Evolutionary conservation across 1,140 invertebrate species (phyloP), one percentile per base, ranked within the genome.

Genomic region (Pristionchus pacificus): DNA sequence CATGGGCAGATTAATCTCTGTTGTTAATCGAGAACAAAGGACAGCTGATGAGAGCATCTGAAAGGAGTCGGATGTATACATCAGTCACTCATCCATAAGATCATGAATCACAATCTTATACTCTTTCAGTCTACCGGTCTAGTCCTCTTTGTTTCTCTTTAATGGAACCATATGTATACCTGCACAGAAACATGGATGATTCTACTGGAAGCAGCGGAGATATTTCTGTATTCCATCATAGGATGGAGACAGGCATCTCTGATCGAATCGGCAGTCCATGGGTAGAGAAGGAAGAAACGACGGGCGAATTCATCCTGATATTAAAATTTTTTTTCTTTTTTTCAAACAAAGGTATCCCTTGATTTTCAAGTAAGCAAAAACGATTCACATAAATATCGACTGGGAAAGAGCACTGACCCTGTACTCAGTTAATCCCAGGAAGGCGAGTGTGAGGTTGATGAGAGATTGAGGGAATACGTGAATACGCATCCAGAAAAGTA

Each of bases 221-320:
- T 38, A 27, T 27, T 38, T 24, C 63, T 66, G 61, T 10, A n/a
- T 58, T 24, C 13, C n/a, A 19, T 65, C 19, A 19, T 19, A 24
- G 14, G 25, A 29, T 2, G 30, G 29, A 63, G 19, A 49, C 19
- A 49, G 38, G 38, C 38, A 49, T 55, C 60, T 15, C 25, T 72
- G 15, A 73, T 65, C 10, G 58, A 33, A 49, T 68, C 63, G 13
- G 68, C 71, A 33, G 32, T 32, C 3, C 68, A 27, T 0, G 71
- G 71, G 29, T 73, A 73, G 65, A 65, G 68, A 24, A n/a, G 10
- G 60, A 73, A 73, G 62, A 73, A 73, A 1, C 71, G 65, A n/a
- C n/a, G 15, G 27, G 71, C 65, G 24, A 73, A 57, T 0, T 55
- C 64, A 55, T 73, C 62, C 65, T 72, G 65, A 65, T 65, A 13